Evolutionary conservation across 2,888 invertebrate species (phyloP).

Genomic region (Bembecia ichneumoniformis): DNA sequence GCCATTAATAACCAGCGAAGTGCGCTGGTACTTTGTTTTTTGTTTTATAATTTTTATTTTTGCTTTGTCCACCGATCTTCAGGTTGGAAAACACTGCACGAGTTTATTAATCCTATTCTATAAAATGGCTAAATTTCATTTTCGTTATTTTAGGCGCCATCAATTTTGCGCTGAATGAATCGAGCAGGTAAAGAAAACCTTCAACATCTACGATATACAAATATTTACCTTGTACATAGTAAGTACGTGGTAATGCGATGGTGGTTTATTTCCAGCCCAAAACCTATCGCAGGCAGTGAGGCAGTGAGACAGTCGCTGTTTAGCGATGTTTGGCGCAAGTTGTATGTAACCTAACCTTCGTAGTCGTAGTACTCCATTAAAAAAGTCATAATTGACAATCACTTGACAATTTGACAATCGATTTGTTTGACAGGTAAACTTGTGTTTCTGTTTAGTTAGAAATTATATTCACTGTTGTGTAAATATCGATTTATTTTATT

Average conservation of each 20-base stretch:
- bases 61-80: too few species aligned
- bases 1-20: too few species aligned
- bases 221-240: conserved; percentile 17
- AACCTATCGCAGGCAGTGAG: conserved; percentile 17
- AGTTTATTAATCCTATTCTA: too few species aligned
- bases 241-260: conserved; percentile 10
- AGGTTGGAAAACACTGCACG: too few species aligned
- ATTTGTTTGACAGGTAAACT: conserved; percentile 52
- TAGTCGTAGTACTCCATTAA: conserved; percentile 8
- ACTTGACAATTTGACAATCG: conserved; percentile 19
- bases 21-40: too few species aligned
- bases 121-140: too few species aligned
- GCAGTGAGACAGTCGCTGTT: conserved; percentile 23
- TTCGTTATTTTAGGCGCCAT: too few species aligned
- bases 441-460: conserved; percentile 12
- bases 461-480: conserved; percentile 4
- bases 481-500: conserved; percentile 11
- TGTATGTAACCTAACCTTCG: conserved; percentile 15
- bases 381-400: neutral
- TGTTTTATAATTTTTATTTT: too few species aligned
- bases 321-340: conserved; percentile 20
- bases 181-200: neutral
- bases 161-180: too few species aligned
- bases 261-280: conserved; percentile 31
- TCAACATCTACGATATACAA: conserved; percentile 7